These are phyloP conservation scores for Sula dactylatra DNA, from an alignment of 2,113 vertebrate genomes.

Conservation along the genomic window DNA sequence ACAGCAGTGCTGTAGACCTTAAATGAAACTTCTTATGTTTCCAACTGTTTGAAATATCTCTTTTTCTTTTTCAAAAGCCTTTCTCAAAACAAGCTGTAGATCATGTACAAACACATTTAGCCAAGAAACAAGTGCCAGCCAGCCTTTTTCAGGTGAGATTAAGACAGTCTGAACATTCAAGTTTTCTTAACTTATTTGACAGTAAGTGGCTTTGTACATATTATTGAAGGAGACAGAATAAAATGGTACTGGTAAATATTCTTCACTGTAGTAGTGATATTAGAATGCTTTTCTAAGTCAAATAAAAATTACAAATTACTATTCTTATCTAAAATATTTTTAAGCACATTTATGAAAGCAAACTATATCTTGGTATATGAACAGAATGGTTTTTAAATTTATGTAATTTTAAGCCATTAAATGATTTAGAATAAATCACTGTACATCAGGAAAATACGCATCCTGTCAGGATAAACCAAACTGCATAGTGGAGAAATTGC, in stretches of 20 bases:
- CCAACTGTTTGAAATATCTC: background rate
- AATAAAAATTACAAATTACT: background rate
- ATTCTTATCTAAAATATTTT: background rate
- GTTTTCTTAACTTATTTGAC: background rate
- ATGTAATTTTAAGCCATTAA: background rate
- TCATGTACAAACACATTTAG: conserved; percentile 91
- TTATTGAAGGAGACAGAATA: background rate
- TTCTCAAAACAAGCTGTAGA: conserved; percentile 96
- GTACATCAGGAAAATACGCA: background rate
- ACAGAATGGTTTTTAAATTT: background rate
- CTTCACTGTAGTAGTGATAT: background rate
- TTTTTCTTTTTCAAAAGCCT: conserved; percentile 75
- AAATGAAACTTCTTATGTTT: background rate
- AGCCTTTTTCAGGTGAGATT: conserved; percentile 92
- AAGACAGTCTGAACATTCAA: background rate
- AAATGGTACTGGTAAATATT: background rate
- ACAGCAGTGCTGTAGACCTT: background rate
- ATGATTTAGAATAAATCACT: background rate
- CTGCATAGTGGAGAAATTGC: background rate
- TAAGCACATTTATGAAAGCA: background rate
- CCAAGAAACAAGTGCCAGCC: conserved; percentile 90
- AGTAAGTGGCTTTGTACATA: background rate
- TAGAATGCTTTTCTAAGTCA: background rate
- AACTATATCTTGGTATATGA: background rate
- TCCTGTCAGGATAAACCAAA: background rate